Evolutionary conservation across 2,113 vertebrate species (phyloP).

Genomic region (Papio anubis): DNA sequence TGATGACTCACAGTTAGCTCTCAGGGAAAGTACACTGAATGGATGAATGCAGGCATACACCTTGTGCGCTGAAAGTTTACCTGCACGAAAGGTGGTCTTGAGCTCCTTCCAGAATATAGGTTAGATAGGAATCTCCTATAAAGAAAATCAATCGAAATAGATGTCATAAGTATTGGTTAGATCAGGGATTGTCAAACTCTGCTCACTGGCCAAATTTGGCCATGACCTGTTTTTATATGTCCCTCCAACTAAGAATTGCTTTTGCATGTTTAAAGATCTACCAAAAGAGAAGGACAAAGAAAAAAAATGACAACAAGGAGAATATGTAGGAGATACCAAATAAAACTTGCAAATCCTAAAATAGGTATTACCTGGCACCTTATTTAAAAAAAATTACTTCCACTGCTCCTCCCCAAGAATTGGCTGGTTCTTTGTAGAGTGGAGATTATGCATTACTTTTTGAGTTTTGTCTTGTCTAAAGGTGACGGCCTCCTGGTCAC

Average conservation of each 20-base stretch:
- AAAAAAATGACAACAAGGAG: background rate
- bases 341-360: background rate
- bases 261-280: background rate
- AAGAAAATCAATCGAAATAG: conserved; percentile 42
- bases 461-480: fast-evolving
- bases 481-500: background rate
- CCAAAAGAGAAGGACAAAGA: background rate
- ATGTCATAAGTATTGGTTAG: background rate
- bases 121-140: background rate
- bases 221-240: background rate
- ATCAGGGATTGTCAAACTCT: background rate
- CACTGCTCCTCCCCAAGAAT: too few species aligned
- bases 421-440: background rate
- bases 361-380: background rate
- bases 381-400: background rate
- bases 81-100: background rate
- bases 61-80: fast-evolving
- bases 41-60: fast-evolving
- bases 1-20: background rate
- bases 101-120: background rate
- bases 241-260: background rate
- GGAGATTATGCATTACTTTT: too few species aligned
- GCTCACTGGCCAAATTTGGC: too few species aligned
- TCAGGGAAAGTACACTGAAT: fast-evolving
- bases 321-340: background rate